Base-by-base conservation (phyloP, 1,140 invertebrate genomes). In the Acromyrmex charruanus region DNA sequence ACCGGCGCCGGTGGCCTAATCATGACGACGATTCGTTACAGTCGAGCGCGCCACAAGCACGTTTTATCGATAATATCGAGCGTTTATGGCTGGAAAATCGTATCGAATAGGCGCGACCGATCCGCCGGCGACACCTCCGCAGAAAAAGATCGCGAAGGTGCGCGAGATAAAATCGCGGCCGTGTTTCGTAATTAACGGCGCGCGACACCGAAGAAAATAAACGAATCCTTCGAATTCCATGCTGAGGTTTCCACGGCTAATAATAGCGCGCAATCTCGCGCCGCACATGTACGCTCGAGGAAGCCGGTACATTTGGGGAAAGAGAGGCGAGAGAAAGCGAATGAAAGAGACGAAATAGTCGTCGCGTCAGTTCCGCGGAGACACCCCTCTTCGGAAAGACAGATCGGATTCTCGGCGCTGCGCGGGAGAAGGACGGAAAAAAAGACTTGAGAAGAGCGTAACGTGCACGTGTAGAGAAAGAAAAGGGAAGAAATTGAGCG, bases 221-320 rank as follows among this genome's bases (percentile, higher is more conserved):
- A 31, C 21, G 53, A 59, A 86, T 89, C 87, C 61, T 81, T 89
- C 88, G 88, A 66, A 89, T 89, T 89, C 82, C 88, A 74, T 61
- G 87, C 68, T 74, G 87, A 88, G 87, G 58, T 89, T 89, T 89
- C 88, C 74, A 89, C 74, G 55, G 49, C 81, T 89, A 89, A 89
- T 86, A 89, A 89, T 89, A 89, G 82, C 68, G 69, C 61, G 55
- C 28, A 81, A 39, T 35, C 39, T 35, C 39, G 72, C 51, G 75
- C 66, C 65, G 49, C 44, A 55, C 35, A 61, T 66, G 31, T 71
- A 28, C 65, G 35, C 28, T 16, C 68, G 68, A 87, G 61, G 79
- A 59, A 61, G 59, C 12, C 25, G 87, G 75, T 58, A 66, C 65
- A 59, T 89, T 89, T 86, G 82, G 61, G 69, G 68, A 88, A 89